Evolutionary conservation across 2,888 invertebrate species (phyloP), one percentile per base, ranked within the genome.

Genomic region (Pristionchus exspectatus): DNA sequence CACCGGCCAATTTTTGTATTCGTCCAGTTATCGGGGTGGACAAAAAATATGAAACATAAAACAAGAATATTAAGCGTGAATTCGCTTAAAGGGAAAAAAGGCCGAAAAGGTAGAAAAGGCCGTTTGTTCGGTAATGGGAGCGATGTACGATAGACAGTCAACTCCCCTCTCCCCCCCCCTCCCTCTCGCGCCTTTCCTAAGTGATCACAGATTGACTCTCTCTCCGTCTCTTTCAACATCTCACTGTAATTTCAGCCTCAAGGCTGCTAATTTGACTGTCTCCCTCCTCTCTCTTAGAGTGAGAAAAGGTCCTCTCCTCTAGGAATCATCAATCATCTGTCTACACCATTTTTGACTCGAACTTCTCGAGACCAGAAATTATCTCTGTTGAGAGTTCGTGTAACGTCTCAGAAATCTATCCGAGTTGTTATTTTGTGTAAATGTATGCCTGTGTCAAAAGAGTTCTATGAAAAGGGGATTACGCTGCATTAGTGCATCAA

Each of bases 191-290:
- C 77, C 77, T 77, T 33, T 72, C 72, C 16, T 77, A 77, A 44
- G 44, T 77, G 77, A 77, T 77, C 77, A 77, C 24, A 77, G 77
- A 50, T 77, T 77, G 77, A 24, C 18, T 74, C 74, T 18, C 2
- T 44, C 38, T 24, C 18, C n/a, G 9, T 44, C 44, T 21, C 77
- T 77, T 77, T 77, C 77, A 77, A 77, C 77, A 77, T 44, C 77
- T 24, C 77, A 21, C 16, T 77, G 50, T 77, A 77, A 77, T 77
- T 77, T 50, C 44, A 18, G 77, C 50, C n/a, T 44, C 77, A 30
- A 77, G 77, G 77, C 33, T 18, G n/a, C 77, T 77, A 77, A 77
- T 77, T 77, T 77, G 77, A n/a, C 77, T 77, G 77, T 38, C 50
- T 50, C 77, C 50, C 77, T n/a, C 44, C 44, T 50, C 44, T 12